Evolutionary conservation across 2,888 invertebrate genomes (phyloP).

Genomic region (Archips crataeganus): DNA sequence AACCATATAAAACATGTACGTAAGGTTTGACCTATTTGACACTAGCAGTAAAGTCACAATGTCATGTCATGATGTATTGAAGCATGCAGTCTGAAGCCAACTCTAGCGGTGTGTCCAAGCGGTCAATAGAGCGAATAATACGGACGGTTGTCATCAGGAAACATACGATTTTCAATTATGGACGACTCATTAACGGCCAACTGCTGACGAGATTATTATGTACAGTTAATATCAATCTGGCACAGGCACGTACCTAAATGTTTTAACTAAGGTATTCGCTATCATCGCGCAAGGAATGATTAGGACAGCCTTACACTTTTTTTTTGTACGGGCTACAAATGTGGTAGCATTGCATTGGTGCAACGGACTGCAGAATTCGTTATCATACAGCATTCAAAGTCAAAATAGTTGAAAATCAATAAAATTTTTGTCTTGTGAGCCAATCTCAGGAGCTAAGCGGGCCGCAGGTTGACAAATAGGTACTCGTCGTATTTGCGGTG

Average conservation of each 20-base stretch:
- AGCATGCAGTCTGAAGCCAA: conserved; percentile 67
- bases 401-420: too few species aligned
- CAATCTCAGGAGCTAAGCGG: too few species aligned
- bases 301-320: background rate
- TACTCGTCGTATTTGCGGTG: too few species aligned
- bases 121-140: conserved; percentile 68
- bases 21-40: conserved; percentile 19
- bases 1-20: background rate
- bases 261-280: background rate
- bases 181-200: background rate
- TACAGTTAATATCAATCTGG: background rate
- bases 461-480: too few species aligned
- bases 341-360: too few species aligned
- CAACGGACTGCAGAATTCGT: too few species aligned
- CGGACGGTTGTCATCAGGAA: conserved; percentile 50
- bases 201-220: background rate
- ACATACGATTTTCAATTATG: conserved; percentile 41
- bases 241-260: background rate
- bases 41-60: background rate
- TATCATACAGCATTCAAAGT: too few species aligned
- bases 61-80: conserved; percentile 46
- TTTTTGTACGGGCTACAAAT: too few species aligned
- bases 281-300: background rate
- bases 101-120: conserved; percentile 70
- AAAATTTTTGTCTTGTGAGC: too few species aligned